phyloP scores from a whole-genome alignment of 2,113 vertebrate species.

The Petaurus breviceps region DNA sequence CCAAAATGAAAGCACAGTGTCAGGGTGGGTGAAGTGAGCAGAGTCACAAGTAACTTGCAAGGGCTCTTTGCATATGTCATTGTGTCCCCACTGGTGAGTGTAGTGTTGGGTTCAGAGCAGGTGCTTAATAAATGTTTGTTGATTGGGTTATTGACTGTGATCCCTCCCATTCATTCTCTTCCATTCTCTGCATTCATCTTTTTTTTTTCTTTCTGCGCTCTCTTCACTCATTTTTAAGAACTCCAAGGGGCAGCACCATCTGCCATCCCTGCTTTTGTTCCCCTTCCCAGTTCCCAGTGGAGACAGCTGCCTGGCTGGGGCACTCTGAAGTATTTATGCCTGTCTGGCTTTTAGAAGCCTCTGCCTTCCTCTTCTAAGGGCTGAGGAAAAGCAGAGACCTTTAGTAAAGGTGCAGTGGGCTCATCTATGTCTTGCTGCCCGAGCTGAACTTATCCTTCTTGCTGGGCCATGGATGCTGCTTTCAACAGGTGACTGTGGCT shows the following conservation, averaged over 20 bases:
- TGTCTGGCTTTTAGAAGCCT: background rate
- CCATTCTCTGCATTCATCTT: background rate
- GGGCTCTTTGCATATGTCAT: background rate
- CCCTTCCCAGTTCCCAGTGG: background rate
- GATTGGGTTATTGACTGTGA: background rate
- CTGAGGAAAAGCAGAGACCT: background rate
- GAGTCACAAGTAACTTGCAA: background rate
- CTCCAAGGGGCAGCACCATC: background rate
- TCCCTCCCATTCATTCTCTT: background rate
- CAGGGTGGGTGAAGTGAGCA: background rate
- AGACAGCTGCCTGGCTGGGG: background rate
- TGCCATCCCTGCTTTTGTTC: background rate
- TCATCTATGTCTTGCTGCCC: background rate
- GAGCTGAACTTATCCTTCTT: background rate
- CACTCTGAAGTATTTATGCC: background rate
- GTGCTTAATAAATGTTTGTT: background rate
- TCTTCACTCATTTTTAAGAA: background rate
- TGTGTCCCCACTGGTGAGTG: background rate
- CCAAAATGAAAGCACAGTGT: background rate
- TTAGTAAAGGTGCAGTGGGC: background rate
- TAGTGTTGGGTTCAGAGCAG: background rate
- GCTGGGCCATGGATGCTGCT: background rate
- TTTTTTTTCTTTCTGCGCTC: background rate
- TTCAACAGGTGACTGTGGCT: background rate
- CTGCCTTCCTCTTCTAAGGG: background rate